These are phyloP conservation scores for Gymnogyps californianus DNA, from an alignment of 2,113 vertebrate genomes.

Conservation along the genomic window DNA sequence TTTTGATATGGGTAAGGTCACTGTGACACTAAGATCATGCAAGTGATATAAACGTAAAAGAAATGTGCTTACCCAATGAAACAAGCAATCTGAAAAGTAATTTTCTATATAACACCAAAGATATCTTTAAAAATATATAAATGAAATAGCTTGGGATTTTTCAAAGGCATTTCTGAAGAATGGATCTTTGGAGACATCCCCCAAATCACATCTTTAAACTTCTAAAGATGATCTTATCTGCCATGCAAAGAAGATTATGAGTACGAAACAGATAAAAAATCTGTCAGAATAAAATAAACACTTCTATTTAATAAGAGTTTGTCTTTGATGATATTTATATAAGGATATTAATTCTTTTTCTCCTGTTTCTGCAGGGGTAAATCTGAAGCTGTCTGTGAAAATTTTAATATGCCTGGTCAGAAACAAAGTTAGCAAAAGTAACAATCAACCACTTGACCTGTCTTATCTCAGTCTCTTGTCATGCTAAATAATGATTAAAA, in stretches of 20 bases:
- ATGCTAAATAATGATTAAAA: not conserved
- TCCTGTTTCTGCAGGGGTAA: not conserved
- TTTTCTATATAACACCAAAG: not conserved
- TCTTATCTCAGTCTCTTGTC: not conserved
- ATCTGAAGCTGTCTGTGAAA: not conserved
- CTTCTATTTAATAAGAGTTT: not conserved
- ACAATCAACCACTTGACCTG: not conserved
- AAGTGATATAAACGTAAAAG: not conserved
- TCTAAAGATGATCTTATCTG: not conserved
- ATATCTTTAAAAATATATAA: not conserved
- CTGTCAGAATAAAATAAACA: not conserved
- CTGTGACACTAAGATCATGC: not conserved
- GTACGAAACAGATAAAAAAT: not conserved
- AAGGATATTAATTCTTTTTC: not conserved
- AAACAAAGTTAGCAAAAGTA: not conserved
- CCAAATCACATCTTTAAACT: not conserved
- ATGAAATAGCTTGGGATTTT: not conserved
- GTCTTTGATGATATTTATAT: not conserved
- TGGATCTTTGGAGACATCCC: not conserved
- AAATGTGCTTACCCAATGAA: not conserved
- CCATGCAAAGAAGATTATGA: not conserved
- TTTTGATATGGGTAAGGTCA: not conserved
- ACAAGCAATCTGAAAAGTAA: not conserved
- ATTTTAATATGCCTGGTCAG: not conserved
- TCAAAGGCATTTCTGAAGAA: not conserved